Base-by-base conservation (phyloP, 2,888 invertebrate genomes). In the Villa cingulata region DNA sequence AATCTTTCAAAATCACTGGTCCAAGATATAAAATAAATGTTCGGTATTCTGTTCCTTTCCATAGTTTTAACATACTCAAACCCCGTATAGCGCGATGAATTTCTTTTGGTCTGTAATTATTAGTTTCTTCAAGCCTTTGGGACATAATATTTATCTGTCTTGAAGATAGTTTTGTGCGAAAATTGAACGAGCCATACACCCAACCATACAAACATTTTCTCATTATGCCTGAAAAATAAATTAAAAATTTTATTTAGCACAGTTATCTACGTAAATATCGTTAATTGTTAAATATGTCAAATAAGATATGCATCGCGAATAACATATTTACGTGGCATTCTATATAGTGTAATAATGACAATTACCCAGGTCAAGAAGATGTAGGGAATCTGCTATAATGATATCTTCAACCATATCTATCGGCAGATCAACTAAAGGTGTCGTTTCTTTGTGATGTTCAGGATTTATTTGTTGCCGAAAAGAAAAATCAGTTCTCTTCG, bases 1-100 rank as follows among this genome's bases (percentile, higher is more conserved):
- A 45, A 32, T 55, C 48, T 41, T 53, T 55, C 16, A 55, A 48
- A 29, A 57, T 41, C 18, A 57, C 53, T 19, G 48, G 29, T 18
- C 55, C 57, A 10, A 54, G 6, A 45, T 57, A 56, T 6, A 54
- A 38, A 43, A 57, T 43, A 41, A 57, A 51, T 6, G 55, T 57
- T 45, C 54, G 45, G 48, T 41, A 55, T 45, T 53, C 53, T 40
- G 50, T 37, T 14, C 51, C 57, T 54, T 56, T 56, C 55, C 55
- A 57, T 49, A 44, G 48, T 46, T 54, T 53, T 37, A 55, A 44
- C 41, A 34, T 46, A 44, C 54, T 51, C n/a, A 55, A 29, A 29
- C 41, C 48, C 46, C 57, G 50, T 44, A 57, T 47, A 38, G 51
- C 39, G 39, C 50, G 37, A 38, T 54, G 52, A 29, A 55, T 46